Conservation (phyloP, 1,140 invertebrate genomes). For the Megalonaias nervosa region DNA sequence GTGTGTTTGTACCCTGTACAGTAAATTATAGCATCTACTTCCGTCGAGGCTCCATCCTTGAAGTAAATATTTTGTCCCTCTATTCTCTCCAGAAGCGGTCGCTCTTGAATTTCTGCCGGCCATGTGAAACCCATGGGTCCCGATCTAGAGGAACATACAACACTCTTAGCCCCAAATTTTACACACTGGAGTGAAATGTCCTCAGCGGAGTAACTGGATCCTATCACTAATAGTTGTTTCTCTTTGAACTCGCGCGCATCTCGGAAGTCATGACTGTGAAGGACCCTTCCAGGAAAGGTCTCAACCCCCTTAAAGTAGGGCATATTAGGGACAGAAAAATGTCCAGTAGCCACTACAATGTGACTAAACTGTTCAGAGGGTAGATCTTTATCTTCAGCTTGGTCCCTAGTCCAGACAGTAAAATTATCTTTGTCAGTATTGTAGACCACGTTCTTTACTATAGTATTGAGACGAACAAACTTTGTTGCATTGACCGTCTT, state of each 20-base stretch:
- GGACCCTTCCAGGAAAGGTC: conserved; percentile 20
- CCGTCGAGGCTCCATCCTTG: conserved; percentile 23
- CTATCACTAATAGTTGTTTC: conserved; percentile 21
- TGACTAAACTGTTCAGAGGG: too few species aligned
- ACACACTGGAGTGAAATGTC: conserved; percentile 27
- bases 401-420: conserved; percentile 15
- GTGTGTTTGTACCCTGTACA: conserved; percentile 30
- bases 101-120: conserved; percentile 27
- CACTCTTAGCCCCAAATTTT: conserved; percentile 22
- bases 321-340: conserved; percentile 11
- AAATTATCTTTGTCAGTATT: conserved; percentile 21
- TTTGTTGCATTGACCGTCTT: too few species aligned
- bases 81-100: conserved; percentile 15
- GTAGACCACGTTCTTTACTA: neutral
- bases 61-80: conserved; percentile 22
- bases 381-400: too few species aligned
- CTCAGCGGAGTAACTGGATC: conserved; percentile 21
- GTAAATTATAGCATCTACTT: conserved; percentile 31
- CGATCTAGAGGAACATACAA: conserved; percentile 13
- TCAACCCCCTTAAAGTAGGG: conserved; percentile 19
- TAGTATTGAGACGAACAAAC: too few species aligned
- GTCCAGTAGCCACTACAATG: too few species aligned
- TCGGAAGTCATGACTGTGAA: conserved; percentile 32
- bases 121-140: conserved; percentile 29
- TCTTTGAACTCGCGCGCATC: conserved; percentile 24